Base-by-base conservation (phyloP, 1,140 invertebrate genomes). In the Papilio xuthus region DNA sequence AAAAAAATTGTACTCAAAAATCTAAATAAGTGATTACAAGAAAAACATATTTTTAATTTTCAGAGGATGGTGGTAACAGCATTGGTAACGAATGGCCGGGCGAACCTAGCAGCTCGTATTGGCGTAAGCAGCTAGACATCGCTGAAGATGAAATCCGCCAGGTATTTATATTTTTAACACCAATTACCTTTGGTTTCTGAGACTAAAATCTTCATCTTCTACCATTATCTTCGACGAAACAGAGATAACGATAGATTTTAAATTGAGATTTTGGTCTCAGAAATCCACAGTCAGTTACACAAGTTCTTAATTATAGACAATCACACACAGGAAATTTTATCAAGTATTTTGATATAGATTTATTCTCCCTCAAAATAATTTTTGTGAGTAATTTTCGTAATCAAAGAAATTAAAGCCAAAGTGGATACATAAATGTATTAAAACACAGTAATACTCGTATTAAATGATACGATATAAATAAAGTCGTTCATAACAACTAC, bases 41-140 rank as follows among this genome's bases (percentile, higher is more conserved):
- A 8, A 41, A 78, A 37, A 37, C 32, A 37, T 77, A 37, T 80
- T 82, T 69, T 73, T 63, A 20, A 47, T 82, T 89, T 87, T 12
- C 81, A 94, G 92, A 94, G 81, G 91, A 90, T 37, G 92, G 92
- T 74, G 91, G 90, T 8, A 92, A 94, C 81, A 94, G 87, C 76
- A 75, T 93, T 85, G 89, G 89, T 23, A 89, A 91, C 47, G 85
- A 85, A n/a, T 94, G 92, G 92, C 90, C 92, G 0, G 92, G 89
- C 37, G 92, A 94, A 77, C 92, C 92, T 18, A 87, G 81, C 44
- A 89, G 91, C 12, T 71, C 84, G 0, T 91, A 88, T 79, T 94
- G 92, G 92, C 84, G 88, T 9, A 82, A 85, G 41, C 86, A 93
- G 73, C 89, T 93, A 7, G 88, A 92, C 42, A 78, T 85, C 37